phyloP scores from a whole-genome alignment of 35 echinoderm and acorn worm species.

The Heliocidaris tuberculata region DNA sequence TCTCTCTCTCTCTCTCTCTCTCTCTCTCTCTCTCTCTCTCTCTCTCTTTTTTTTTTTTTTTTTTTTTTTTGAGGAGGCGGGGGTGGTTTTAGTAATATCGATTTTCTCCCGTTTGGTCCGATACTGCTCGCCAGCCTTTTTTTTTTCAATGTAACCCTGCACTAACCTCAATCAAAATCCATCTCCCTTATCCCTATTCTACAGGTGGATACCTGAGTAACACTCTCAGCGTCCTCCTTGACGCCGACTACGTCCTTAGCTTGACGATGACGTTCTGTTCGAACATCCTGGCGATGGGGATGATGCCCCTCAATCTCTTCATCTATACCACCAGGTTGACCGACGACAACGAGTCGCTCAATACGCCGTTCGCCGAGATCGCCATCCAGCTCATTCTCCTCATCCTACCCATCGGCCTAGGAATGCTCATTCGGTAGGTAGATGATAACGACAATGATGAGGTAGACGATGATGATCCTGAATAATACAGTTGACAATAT shows the following conservation, averaged over 20 bases:
- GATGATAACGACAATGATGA: not conserved
- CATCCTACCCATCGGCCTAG: slow-evolving; percentile 58
- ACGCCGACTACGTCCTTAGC: slow-evolving; percentile 58
- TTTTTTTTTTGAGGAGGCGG: too few species aligned
- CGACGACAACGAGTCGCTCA: slow-evolving; percentile 20
- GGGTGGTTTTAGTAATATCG: too few species aligned
- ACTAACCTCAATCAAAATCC: not conserved
- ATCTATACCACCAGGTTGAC: slow-evolving; percentile 54
- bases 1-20: too few species aligned
- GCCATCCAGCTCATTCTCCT: slow-evolving; percentile 52
- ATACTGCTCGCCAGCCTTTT: too few species aligned
- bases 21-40: too few species aligned
- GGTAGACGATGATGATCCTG: too few species aligned
- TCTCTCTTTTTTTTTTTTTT: too few species aligned
- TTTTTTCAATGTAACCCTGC: too few species aligned
- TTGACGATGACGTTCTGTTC: slow-evolving; percentile 68
- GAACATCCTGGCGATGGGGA: slow-evolving; percentile 62
- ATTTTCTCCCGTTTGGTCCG: too few species aligned
- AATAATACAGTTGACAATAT: too few species aligned
- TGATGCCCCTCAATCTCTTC: slow-evolving; percentile 64
- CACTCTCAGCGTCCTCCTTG: slow-evolving; percentile 49
- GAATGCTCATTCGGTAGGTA: slow-evolving; percentile 43
- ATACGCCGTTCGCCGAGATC: slow-evolving; percentile 37
- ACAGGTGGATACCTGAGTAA: slow-evolving; percentile 62
- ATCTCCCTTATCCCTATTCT: not conserved